Percentiles rank a stretch among this genome's conserved stretches.
phyloP scores from a whole-genome alignment of 2,888 invertebrate species.

The Athalia rosae region DNA sequence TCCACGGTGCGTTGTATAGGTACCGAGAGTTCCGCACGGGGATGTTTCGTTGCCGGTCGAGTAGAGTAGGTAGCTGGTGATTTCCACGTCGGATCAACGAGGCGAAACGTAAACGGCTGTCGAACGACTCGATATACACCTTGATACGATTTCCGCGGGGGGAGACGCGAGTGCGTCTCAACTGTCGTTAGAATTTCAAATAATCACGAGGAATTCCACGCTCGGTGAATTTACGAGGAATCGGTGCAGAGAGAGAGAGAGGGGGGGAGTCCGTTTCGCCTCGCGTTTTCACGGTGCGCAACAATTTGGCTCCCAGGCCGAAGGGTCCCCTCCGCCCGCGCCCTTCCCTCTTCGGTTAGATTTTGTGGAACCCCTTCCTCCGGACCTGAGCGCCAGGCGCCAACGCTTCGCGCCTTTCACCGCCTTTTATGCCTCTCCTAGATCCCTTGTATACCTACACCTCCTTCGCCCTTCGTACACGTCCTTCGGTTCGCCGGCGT shows the following conservation, averaged over 20 bases:
- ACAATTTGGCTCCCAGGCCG: constrained; percentile 39
- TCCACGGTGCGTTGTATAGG: too few species aligned
- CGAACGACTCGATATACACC: too few species aligned
- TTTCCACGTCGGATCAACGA: background rate
- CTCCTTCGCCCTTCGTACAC: constrained; percentile 16
- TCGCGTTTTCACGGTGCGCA: constrained; percentile 39
- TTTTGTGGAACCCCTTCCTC: constrained; percentile 39
- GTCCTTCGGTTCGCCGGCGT: constrained; percentile 25
- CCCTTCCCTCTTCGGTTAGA: constrained; percentile 31
- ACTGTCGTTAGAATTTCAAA: too few species aligned
- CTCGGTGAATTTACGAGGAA: background rate
- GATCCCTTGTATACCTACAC: too few species aligned
- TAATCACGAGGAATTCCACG: too few species aligned
- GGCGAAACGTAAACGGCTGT: background rate
- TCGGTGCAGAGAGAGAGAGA: background rate
- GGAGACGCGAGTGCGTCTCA: too few species aligned
- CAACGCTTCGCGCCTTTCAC: constrained; percentile 66
- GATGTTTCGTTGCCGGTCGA: too few species aligned
- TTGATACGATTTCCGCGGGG: too few species aligned
- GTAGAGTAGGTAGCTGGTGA: too few species aligned
- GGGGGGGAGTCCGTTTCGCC: constrained; percentile 21
- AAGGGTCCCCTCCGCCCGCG: constrained; percentile 10
- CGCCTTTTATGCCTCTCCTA: constrained; percentile 39
- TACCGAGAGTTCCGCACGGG: constrained; percentile 51
- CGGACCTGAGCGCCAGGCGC: constrained; percentile 65